Evolutionary conservation across 2,888 invertebrate genomes (phyloP).

Genomic region (Caenorhabditis doughertyi): DNA sequence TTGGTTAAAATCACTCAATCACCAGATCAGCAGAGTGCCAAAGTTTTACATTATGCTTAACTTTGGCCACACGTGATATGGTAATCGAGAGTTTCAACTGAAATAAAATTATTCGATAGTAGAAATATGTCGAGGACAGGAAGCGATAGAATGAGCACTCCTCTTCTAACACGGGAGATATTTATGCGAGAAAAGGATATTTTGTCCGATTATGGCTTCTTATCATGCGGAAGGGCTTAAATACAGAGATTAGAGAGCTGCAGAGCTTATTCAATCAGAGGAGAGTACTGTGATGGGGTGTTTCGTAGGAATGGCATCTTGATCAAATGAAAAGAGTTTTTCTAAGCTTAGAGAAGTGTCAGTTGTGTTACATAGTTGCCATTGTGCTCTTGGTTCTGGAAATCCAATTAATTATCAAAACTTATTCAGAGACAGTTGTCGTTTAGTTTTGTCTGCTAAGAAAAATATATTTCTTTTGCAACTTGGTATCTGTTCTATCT

Average conservation of each 20-base stretch:
- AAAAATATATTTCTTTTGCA: neutral
- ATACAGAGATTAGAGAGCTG: conserved; percentile 18
- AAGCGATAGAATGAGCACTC: neutral
- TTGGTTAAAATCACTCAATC: conserved; percentile 1
- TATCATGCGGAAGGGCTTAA: conserved; percentile 3
- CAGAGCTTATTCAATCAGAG: conserved; percentile 6
- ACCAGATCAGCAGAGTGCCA: conserved; percentile 53
- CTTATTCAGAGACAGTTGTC: neutral
- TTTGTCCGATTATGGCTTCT: conserved; percentile 45
- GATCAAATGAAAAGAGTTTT: neutral
- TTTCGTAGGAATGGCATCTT: too few species aligned
- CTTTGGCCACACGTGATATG: conserved; percentile 34
- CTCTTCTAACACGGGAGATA: neutral
- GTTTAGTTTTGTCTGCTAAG: neutral
- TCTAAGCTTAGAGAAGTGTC: neutral
- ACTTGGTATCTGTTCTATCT: neutral
- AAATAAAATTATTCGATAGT: neutral
- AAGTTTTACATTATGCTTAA: conserved; percentile 3
- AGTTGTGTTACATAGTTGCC: neutral
- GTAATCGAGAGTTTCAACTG: conserved; percentile 25
- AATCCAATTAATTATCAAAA: conserved; percentile 5
- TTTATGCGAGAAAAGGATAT: conserved; percentile 23
- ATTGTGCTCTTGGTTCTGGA: neutral
- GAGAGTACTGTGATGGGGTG: conserved; percentile 3
- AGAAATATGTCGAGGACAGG: neutral